A percentile compares a stretch with the other conserved stretches of the same genome.
Evolutionary conservation across 2,113 vertebrate genomes (phyloP).

Genomic region (Spizaetus ornatus): DNA sequence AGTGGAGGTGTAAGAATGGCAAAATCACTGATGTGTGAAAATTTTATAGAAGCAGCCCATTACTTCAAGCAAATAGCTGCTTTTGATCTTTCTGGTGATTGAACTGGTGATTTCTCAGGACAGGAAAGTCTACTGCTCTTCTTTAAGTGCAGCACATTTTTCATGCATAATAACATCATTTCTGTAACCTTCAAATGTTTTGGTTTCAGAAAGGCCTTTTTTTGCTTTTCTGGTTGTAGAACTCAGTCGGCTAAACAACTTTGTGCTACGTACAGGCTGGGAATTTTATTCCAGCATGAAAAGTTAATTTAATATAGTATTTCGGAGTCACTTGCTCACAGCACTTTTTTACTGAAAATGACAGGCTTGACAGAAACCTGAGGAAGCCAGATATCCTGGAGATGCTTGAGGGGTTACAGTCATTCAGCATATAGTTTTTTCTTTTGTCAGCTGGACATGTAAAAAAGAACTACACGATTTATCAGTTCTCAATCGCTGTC

Average conservation of each 20-base stretch:
- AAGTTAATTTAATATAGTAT: not conserved
- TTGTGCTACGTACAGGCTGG: not conserved
- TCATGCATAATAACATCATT: not conserved
- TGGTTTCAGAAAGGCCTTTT: not conserved
- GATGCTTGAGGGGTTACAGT: not conserved
- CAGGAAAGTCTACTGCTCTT: not conserved
- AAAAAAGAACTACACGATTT: not conserved
- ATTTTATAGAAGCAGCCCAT: not conserved
- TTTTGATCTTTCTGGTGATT: conserved; percentile 18
- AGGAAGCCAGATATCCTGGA: not conserved
- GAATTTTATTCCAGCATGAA: not conserved
- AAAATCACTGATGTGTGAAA: not conserved
- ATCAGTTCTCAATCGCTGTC: not conserved
- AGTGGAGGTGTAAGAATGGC: not conserved
- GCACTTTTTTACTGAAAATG: not conserved
- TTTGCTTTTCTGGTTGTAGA: not conserved
- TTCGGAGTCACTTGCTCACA: not conserved
- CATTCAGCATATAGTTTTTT: not conserved
- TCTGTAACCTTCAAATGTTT: not conserved
- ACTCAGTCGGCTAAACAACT: not conserved
- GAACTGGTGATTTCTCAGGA: not conserved
- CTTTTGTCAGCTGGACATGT: not conserved
- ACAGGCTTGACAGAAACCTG: not conserved
- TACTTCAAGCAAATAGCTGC: conserved; percentile 18
- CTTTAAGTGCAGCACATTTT: not conserved